Evolutionary conservation across 1,140 invertebrate genomes (phyloP).

Genomic region (Oppia nitens): DNA sequence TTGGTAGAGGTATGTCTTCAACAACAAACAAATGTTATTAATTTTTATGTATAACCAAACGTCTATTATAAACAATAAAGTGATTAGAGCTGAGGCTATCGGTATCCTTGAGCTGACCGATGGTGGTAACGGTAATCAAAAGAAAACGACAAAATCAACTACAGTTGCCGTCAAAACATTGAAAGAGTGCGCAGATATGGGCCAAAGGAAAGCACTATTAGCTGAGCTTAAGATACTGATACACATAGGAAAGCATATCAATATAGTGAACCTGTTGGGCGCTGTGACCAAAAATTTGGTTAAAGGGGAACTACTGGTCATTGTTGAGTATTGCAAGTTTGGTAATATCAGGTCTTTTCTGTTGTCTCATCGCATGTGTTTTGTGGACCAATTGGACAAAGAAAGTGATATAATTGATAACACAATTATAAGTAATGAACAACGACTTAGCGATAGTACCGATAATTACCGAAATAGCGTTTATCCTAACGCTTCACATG

Average conservation of each 20-base stretch:
- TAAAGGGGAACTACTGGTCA: constrained; percentile 69
- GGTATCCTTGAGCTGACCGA: not conserved
- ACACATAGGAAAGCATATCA: constrained; percentile 79
- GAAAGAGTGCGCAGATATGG: constrained; percentile 20
- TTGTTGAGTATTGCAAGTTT: constrained; percentile 81
- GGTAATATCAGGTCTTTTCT: constrained; percentile 79
- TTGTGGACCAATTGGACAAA: constrained; percentile 57
- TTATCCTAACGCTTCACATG: too few relatives aligned
- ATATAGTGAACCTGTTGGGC: constrained; percentile 83
- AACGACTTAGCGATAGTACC: not conserved
- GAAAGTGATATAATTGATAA: not conserved
- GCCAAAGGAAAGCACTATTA: constrained; percentile 45
- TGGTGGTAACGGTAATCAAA: not conserved
- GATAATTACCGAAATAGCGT: not conserved
- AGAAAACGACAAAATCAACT: not conserved
- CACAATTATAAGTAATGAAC: not conserved
- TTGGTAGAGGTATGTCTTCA: constrained; percentile 57
- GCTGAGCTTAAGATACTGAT: constrained; percentile 90
- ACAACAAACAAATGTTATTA: not conserved
- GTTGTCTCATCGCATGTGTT: constrained; percentile 49
- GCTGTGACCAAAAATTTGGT: constrained; percentile 76
- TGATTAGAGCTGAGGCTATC: not conserved
- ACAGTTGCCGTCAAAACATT: constrained; percentile 24
- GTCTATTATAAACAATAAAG: not conserved
- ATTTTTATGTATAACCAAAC: not conserved